Percentiles rank a stretch among this genome's conserved stretches.
phyloP scores from a whole-genome alignment of 2,797 vertebrate species.

The Pipistrellus pipistrellus region DNA sequence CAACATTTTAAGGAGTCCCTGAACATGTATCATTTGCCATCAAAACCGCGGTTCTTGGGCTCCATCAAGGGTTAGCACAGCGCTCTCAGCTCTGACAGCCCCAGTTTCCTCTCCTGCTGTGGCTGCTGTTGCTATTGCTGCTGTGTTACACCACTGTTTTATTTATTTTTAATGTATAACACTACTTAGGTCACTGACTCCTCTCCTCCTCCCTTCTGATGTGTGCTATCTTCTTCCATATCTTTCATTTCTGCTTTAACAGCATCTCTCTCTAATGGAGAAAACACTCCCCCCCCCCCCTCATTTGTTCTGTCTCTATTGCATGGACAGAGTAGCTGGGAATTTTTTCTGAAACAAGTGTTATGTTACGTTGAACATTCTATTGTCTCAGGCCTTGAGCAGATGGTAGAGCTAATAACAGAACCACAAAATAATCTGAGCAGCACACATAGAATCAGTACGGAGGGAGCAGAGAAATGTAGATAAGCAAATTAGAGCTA shows the following conservation, averaged over 20 bases:
- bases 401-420: neutral
- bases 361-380: neutral
- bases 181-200: neutral
- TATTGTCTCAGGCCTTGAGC: neutral
- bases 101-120: neutral
- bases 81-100: neutral
- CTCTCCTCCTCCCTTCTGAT: neutral
- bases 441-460: neutral
- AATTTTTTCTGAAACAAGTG: neutral
- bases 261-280: neutral
- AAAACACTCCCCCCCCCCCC: neutral
- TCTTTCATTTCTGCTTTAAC: slow-evolving; percentile 20
- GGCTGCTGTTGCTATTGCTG: neutral
- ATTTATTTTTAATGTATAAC: neutral
- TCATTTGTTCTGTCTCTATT: neutral
- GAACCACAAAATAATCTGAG: neutral
- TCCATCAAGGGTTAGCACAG: neutral
- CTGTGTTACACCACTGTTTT: neutral
- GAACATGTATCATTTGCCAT: neutral
- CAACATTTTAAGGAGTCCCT: neutral
- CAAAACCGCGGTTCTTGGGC: neutral
- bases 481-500: neutral
- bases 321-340: neutral
- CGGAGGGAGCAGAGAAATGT: neutral
- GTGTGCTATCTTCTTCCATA: neutral